These are phyloP conservation scores for Lochmaea crataegi DNA, from an alignment of 2,888 invertebrate genomes.

Conservation along the genomic window DNA sequence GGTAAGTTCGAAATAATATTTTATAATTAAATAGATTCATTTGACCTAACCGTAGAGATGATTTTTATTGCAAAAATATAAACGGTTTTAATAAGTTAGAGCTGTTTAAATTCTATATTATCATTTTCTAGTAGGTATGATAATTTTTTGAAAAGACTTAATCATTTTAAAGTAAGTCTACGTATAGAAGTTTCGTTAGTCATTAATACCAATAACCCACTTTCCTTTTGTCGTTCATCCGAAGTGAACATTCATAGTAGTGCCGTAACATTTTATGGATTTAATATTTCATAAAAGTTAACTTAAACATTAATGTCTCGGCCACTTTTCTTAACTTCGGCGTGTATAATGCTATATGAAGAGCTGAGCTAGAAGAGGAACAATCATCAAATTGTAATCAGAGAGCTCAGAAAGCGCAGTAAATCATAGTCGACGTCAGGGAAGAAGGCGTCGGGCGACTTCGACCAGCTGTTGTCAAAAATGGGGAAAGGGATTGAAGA, in stretches of 20 bases:
- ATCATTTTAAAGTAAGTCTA: background rate
- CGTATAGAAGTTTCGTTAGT: background rate
- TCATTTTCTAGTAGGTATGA: background rate
- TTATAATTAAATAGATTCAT: too few relatives aligned
- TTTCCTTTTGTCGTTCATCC: constrained; percentile 17
- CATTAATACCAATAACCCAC: constrained; percentile 1
- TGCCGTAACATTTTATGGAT: constrained; percentile 56
- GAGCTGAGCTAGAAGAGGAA: constrained; percentile 59
- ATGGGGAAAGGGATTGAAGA: constrained; percentile 43
- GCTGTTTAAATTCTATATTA: too few relatives aligned
- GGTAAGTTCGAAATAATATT: too few relatives aligned
- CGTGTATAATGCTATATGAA: constrained; percentile 60
- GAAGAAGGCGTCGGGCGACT: constrained; percentile 48
- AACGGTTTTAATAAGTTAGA: too few relatives aligned
- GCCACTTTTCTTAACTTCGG: constrained; percentile 61
- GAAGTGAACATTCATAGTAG: constrained; percentile 24
- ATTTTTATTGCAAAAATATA: too few relatives aligned
- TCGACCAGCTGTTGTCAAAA: constrained; percentile 60
- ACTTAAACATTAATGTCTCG: constrained; percentile 61
- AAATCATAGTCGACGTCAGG: constrained; percentile 60
- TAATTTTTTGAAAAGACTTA: background rate
- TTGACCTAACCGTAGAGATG: too few relatives aligned
- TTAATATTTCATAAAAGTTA: constrained; percentile 61
- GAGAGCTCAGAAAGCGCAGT: constrained; percentile 63
- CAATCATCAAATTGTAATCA: constrained; percentile 67